Evolutionary conservation across 2,113 vertebrate genomes (phyloP).

Genomic region (Etheostoma cragini): DNA sequence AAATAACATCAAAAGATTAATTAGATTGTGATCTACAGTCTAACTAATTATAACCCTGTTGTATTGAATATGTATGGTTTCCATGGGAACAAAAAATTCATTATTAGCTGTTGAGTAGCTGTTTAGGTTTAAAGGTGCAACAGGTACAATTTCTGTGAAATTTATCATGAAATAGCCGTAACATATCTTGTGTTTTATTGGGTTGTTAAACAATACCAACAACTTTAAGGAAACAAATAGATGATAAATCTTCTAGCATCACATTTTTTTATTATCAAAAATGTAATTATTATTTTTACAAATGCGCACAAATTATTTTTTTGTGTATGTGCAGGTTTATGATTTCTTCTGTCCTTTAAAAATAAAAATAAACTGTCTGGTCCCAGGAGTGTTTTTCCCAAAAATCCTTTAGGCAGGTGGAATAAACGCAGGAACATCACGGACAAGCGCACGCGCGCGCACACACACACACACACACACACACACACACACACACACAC

Average conservation of each 20-base stretch:
- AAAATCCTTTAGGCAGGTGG: constrained; percentile 91
- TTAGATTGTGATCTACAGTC: too few species aligned
- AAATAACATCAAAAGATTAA: background rate
- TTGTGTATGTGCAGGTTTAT: background rate
- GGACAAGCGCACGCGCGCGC: constrained; percentile 28
- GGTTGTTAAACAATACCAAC: too few species aligned
- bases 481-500: constrained; percentile 42
- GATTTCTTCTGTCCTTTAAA: constrained; percentile 57
- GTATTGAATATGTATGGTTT: background rate
- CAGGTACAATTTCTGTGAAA: background rate
- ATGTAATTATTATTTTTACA: background rate
- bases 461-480: constrained; percentile 27
- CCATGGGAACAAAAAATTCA: background rate
- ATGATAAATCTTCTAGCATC: background rate
- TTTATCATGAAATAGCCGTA: background rate
- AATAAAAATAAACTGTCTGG: constrained; percentile 90
- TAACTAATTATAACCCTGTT: background rate
- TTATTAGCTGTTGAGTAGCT: background rate
- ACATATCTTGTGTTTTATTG: background rate
- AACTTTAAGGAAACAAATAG: background rate
- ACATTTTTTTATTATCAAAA: background rate
- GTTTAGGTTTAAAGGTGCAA: background rate
- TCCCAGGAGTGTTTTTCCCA: constrained; percentile 89
- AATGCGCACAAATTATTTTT: background rate
- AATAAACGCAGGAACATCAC: constrained; percentile 86